Evolutionary conservation across 2,888 invertebrate genomes (phyloP), one percentile per base, ranked within the genome.

Genomic region (Pycnomerus fuliginosus): DNA sequence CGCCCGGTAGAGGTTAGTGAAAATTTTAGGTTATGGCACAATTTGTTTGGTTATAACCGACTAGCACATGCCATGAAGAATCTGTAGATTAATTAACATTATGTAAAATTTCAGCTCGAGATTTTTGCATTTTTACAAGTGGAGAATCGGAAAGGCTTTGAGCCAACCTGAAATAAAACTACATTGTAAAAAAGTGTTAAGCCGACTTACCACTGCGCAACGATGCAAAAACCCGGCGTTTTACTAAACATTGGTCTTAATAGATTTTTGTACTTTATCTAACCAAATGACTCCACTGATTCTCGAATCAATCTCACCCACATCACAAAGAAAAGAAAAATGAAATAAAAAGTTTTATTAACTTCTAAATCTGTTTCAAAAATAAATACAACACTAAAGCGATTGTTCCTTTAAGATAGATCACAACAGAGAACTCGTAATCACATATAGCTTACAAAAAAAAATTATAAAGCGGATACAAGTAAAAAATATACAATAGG

Each of bases 251-350:
- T 61, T 59, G 58, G 60, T 61, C 60, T 52, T 55, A 48, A 30
- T 33, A 48, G 40, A 52, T 48, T 53, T 56, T 60, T 59, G 58
- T 56, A 58, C 56, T 58, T 53, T 53, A 55, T 54, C 56, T 56
- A 61, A 25, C 55, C 56, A 54, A 59, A 56, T 51, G 46, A 49
- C 51, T 43, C 29, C 34, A 37, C 44, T 33, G 46, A 50, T 42
- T 46, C 44, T 51, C 46, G 31, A 37, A 24, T 39, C 12, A 15
- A 45, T 59, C 61, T 59, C 60, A 60, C 61, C 61, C 53, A 57
- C 60, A 58, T 55, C 55, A 60, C 53, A 50, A 41, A 3, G 14
- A 31, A 20, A 43, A 41, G 41, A 36, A 20, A 22, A 42, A 36
- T 34, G 34, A 50, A 49, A 44, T 16, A 48, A 45, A 50, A 32